Percentiles rank a stretch among this genome's conserved stretches.
Conservation (phyloP, 2,888 invertebrate genomes). For the Drosophila parthenogenetica region DNA sequence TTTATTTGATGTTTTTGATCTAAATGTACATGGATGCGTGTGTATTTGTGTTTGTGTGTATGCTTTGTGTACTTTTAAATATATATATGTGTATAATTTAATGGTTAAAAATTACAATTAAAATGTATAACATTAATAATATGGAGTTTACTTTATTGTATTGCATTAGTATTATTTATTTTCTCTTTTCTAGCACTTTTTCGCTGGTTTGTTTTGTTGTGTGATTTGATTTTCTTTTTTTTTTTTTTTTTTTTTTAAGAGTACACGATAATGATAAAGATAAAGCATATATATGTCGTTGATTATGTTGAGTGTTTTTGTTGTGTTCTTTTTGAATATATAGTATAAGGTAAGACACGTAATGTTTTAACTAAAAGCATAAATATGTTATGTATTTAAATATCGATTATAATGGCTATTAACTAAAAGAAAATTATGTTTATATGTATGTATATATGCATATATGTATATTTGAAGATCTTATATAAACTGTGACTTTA, state of each 20-base stretch:
- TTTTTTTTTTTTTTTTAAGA: constrained; percentile 29
- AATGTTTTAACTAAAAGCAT: constrained; percentile 70
- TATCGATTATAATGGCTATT: constrained; percentile 59
- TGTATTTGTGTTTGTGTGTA: constrained; percentile 18
- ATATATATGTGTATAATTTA: constrained; percentile 60
- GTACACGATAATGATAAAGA: constrained; percentile 51
- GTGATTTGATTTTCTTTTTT: constrained; percentile 15
- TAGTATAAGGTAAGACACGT: constrained; percentile 62
- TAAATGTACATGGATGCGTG: constrained; percentile 73
- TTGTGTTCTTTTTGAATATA: constrained; percentile 35
- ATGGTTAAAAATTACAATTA: constrained; percentile 70
- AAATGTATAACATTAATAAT: constrained; percentile 68
- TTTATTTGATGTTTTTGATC: constrained; percentile 64
- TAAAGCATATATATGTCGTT: constrained; percentile 74
- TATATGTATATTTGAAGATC: constrained; percentile 59
- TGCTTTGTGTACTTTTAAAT: neutral
- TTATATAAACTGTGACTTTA: constrained; percentile 66
- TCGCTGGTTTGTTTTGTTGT: constrained; percentile 28
- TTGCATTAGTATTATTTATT: constrained; percentile 35
- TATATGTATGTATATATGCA: constrained; percentile 22
- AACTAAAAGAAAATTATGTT: constrained; percentile 61
- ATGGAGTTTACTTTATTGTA: constrained; percentile 66
- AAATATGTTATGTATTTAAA: constrained; percentile 56
- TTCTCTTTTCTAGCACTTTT: constrained; percentile 54
- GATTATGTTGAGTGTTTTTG: constrained; percentile 69